Evolutionary conservation across 2,888 invertebrate genomes (phyloP), one percentile per base, ranked within the genome.

Genomic region (Magallana nippona): DNA sequence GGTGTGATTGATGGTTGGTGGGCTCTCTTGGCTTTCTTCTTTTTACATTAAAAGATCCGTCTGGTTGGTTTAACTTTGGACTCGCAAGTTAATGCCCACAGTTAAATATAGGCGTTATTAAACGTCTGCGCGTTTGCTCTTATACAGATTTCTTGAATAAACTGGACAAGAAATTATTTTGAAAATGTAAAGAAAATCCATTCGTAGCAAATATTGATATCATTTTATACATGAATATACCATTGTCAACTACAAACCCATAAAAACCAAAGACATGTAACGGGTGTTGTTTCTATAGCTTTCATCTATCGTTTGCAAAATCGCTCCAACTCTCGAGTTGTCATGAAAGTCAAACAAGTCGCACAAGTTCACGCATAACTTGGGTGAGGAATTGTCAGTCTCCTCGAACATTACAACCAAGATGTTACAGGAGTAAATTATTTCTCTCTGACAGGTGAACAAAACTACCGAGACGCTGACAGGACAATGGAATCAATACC

Each of bases 391-490:
- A 71, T 32, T 3, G 71, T 27, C 27, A 71, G 27, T 27, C 27
- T 27, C 15, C 71, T 13, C 22, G 63, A 22, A 19, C 71, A 71
- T 71, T 71, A 27, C 32, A 32, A 10, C 15, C 71, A 71, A 71
- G 71, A 71, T 71, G 71, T 71, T 71, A 15, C 71, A 13, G 2
- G 22, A 71, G 71, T 71, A 71, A 71, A 71, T 71, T 71, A 71
- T 27, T 22, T 71, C 27, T 63, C 11, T 27, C 63, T 71, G 71
- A 71, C 71, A 71, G 71, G 71, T 71, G 27, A 27, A 71, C 71
- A 71, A 71, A 71, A 71, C 71, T 71, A 32, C 13, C 71, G 71
- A 71, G 32, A 71, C 15, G 27, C 2, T 22, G 71, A 22, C 71
- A 71, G 71, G 32, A 27, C 13, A 11, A 22, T 19, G 22, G 63